These are phyloP conservation scores for Parthenolecanium corni DNA, from an alignment of 2,888 invertebrate species.

Conservation along the genomic window DNA sequence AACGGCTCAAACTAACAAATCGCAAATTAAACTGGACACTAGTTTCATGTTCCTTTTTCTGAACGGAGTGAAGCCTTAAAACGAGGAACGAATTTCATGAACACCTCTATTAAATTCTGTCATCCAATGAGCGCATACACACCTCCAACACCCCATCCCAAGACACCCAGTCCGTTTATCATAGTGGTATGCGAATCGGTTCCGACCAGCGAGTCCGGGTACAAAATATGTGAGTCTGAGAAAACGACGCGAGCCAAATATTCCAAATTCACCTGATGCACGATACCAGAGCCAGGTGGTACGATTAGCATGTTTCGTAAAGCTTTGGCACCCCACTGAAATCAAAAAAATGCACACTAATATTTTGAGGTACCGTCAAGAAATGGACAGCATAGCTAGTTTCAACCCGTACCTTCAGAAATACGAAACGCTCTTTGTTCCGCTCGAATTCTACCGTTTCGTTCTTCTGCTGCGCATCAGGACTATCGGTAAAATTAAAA, in stretches of 20 bases:
- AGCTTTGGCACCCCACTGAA: constrained; percentile 90
- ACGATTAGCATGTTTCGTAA: constrained; percentile 94
- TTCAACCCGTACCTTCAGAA: constrained; percentile 92
- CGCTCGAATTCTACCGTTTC: constrained; percentile 90
- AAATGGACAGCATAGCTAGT: constrained; percentile 7
- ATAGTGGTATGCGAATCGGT: constrained; percentile 99
- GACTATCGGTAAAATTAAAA: constrained; percentile 45
- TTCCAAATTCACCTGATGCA: constrained; percentile 96
- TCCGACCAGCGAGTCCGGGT: constrained; percentile 88
- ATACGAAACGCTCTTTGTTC: constrained; percentile 89
- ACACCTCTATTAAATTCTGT: too few species aligned
- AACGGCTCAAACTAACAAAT: too few species aligned
- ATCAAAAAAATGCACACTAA: constrained; percentile 31
- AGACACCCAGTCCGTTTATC: constrained; percentile 92
- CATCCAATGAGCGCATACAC: too few species aligned
- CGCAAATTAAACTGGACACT: too few species aligned
- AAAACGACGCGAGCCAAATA: constrained; percentile 88
- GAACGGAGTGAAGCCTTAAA: too few species aligned
- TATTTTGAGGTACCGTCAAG: too few species aligned
- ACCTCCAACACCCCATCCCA: constrained; percentile 94
- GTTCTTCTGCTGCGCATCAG: constrained; percentile 80
- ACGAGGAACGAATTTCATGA: too few species aligned
- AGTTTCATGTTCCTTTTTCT: too few species aligned
- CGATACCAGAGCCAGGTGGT: constrained; percentile 95
- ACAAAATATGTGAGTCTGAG: constrained; percentile 48